Evolutionary conservation across 2,113 vertebrate species (phyloP), one percentile per base, ranked within the genome.

Genomic region (Spea bombifrons): DNA sequence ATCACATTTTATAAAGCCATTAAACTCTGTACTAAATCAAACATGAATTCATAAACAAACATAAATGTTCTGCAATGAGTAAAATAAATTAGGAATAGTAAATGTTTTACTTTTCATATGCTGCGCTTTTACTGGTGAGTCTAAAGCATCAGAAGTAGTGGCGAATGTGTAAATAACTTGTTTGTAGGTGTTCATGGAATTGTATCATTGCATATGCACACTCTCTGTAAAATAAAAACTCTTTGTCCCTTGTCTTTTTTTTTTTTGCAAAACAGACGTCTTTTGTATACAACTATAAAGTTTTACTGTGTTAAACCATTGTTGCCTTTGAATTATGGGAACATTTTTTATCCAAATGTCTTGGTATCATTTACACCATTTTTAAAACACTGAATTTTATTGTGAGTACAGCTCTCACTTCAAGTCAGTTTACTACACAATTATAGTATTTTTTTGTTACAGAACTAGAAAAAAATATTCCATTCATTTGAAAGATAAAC

Each of bases 401-500:
- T 65, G 13, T 72, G 7, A 64, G 17, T 67, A 12, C 8, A 59
- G 53, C 52, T 48, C 46, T 76, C 59, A 43, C 66, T 66, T 76
- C 13, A 65, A 46, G 7, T 46, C 49, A 46, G 13, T 65, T 53
- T 71, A 53, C 8, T 50, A 78, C 65, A 16, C 61, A 53, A 66
- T 71, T 4, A 17, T 59, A 49, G 44, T 69, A 69, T 77, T 76
- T 71, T 73, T 70, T 78, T 73, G 57, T 65, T 16, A 66, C 49
- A 67, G 59, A 70, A 82, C 81, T 84, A 74, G 88, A 85, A 83
- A 69, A 71, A 78, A 88, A 84, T 87, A 87, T 84, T 83, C 81
- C 83, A 84, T 90, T 88, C 85, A 82, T 84, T 83, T 76, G 49
- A 78, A 87, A 87, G 81, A 90, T 66, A 83, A 88, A 88, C 81